These are phyloP conservation scores for Cybosia mesomella DNA, from an alignment of 2,888 invertebrate species.

Conservation along the genomic window DNA sequence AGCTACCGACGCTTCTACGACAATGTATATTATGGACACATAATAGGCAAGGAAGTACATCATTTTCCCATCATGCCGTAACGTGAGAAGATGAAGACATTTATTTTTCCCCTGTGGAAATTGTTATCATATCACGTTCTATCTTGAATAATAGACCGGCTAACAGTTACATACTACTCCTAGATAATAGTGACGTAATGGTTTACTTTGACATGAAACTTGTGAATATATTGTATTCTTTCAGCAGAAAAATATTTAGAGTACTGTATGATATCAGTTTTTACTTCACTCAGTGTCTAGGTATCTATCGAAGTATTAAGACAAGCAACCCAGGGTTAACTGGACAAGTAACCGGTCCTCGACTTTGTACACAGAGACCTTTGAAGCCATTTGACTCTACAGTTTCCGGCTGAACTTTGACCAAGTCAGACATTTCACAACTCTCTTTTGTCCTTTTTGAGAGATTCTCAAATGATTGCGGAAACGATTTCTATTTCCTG, in stretches of 20 bases:
- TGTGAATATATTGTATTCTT: background rate
- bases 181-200: slow-evolving; percentile 2
- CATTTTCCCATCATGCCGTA: background rate
- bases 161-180: background rate
- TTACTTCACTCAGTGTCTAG: no score
- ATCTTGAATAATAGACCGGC: background rate
- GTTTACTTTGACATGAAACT: background rate
- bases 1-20: no score
- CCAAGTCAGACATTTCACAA: no score
- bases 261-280: background rate
- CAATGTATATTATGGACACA: background rate
- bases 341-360: no score
- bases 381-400: no score
- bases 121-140: background rate
- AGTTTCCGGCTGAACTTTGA: no score
- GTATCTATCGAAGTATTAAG: background rate
- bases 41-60: background rate
- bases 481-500: no score
- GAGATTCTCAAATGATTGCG: no score
- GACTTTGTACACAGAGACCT: no score
- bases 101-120: background rate
- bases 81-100: background rate
- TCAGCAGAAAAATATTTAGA: background rate
- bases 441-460: no score
- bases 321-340: no score